A percentile compares a stretch with the other conserved stretches of the same genome.
Evolutionary conservation across 23 tunicate genomes (phyloP).

Genomic region (Corella eumyota): DNA sequence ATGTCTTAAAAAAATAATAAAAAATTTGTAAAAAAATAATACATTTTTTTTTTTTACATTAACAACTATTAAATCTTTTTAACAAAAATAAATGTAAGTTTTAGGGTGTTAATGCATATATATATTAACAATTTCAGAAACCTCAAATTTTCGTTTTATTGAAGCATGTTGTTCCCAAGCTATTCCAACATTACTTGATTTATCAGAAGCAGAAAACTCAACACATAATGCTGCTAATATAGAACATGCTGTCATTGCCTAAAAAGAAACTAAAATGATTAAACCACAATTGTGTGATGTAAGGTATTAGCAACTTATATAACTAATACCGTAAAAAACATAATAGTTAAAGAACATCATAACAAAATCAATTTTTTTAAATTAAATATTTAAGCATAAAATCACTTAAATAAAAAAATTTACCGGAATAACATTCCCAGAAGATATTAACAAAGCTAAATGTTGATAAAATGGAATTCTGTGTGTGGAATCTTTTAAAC

Average conservation of each 20-base stretch:
- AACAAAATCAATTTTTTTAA: no score
- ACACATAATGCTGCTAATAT: slow-evolving; percentile 37
- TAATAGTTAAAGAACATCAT: no score
- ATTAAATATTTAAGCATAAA: neutral
- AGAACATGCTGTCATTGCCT: slow-evolving; percentile 58
- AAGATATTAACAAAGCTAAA: slow-evolving; percentile 15
- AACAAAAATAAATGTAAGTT: neutral
- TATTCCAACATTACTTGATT: slow-evolving; percentile 56
- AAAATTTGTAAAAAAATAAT: neutral
- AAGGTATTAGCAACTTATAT: no score
- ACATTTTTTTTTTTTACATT: neutral
- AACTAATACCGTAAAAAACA: no score
- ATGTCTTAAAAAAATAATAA: neutral
- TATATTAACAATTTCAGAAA: neutral
- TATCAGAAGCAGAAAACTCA: slow-evolving; percentile 62
- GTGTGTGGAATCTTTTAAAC: slow-evolving; percentile 9
- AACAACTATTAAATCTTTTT: neutral
- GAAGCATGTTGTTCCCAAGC: slow-evolving; percentile 54
- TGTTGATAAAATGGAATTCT: slow-evolving; percentile 31
- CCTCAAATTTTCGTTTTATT: slow-evolving; percentile 61
- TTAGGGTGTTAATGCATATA: neutral
- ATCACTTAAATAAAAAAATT: neutral
- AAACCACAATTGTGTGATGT: no score
- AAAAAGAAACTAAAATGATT: neutral
- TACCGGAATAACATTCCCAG: slow-evolving; percentile 14